phyloP scores from a whole-genome alignment of 2,888 invertebrate genomes.

The Folsomia candida region DNA sequence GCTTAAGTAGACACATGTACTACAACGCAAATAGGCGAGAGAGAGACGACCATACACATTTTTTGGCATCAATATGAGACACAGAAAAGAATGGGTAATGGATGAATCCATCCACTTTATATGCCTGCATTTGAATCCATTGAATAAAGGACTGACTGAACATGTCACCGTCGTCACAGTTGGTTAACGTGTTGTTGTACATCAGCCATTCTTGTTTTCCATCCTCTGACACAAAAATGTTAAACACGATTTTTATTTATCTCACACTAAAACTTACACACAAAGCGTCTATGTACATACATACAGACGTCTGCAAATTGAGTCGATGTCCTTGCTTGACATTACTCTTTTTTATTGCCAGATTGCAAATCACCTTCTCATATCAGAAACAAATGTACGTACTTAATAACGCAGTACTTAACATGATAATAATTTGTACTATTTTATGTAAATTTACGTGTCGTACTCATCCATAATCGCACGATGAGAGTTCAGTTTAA shows the following conservation, averaged over 20 bases:
- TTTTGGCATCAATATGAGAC: conserved; percentile 14
- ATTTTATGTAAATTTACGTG: too few species aligned
- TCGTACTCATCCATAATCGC: too few species aligned
- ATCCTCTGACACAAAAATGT: conserved; percentile 10
- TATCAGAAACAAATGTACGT: too few species aligned
- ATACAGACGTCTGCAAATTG: too few species aligned
- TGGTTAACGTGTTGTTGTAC: conserved; percentile 16
- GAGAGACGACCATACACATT: conserved; percentile 1
- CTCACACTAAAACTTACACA: conserved; percentile 7
- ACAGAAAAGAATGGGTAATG: not conserved
- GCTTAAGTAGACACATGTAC: conserved; percentile 6
- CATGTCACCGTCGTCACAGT: conserved; percentile 20
- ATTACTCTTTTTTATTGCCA: too few species aligned
- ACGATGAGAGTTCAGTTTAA: too few species aligned
- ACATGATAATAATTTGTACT: too few species aligned
- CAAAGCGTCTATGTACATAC: too few species aligned
- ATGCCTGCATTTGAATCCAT: not conserved
- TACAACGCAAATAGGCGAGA: not conserved
- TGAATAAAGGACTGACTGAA: not conserved
- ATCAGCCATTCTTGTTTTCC: conserved; percentile 17
- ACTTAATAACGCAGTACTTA: too few species aligned
- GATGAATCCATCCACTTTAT: not conserved
- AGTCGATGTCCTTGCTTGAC: too few species aligned
- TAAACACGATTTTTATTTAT: conserved; percentile 18
- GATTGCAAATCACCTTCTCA: too few species aligned